Evolutionary conservation across 2,888 invertebrate genomes (phyloP).

Genomic region (Yponomeuta sedellus): DNA sequence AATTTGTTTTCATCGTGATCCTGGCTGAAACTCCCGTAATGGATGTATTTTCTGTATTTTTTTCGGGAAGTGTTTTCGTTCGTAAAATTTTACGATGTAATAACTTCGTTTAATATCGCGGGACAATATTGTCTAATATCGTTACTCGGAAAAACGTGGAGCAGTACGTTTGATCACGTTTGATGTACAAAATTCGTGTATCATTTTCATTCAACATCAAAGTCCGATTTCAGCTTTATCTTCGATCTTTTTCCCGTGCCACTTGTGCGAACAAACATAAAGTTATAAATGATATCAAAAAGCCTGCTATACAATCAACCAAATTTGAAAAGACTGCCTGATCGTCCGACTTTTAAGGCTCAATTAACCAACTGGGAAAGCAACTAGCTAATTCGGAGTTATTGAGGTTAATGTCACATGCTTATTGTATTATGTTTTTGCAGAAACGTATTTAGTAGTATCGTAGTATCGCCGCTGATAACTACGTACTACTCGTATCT

Average conservation of each 20-base stretch:
- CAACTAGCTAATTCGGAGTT: too few species aligned
- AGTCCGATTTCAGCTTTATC: not conserved
- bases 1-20: not conserved
- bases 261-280: not conserved
- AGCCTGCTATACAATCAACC: too few species aligned
- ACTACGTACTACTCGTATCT: too few species aligned
- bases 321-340: too few species aligned
- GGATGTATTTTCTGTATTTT: not conserved
- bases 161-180: not conserved
- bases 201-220: not conserved
- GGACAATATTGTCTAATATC: not conserved
- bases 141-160: not conserved
- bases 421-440: too few species aligned
- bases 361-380: too few species aligned
- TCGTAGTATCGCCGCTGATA: too few species aligned
- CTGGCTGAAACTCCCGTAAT: not conserved
- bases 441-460: too few species aligned
- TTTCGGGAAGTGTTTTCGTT: not conserved
- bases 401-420: too few species aligned
- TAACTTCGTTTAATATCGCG: not conserved
- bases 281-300: too few species aligned
- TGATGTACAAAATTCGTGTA: not conserved
- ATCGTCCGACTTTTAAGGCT: too few species aligned
- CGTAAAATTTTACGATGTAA: slow-evolving; percentile 1
- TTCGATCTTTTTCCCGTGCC: not conserved